These are phyloP conservation scores for Lonchura striata DNA, from an alignment of 2,113 vertebrate species.

Conservation along the genomic window DNA sequence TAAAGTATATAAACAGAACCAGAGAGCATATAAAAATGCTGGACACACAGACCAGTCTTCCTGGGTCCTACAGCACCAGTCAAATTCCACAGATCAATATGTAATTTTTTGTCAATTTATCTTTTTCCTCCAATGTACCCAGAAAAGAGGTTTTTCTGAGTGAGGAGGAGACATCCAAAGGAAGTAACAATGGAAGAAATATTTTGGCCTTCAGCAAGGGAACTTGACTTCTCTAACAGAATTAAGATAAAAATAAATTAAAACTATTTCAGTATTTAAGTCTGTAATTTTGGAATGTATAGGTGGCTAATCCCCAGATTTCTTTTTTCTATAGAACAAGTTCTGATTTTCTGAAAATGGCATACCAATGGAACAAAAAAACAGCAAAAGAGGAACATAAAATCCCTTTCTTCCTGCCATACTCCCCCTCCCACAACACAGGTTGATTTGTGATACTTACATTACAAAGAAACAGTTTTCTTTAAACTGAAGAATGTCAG, in stretches of 20 bases:
- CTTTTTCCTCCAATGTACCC: no score
- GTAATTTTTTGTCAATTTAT: not conserved
- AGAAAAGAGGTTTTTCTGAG: not conserved
- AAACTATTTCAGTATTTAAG: not conserved
- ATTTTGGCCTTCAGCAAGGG: not conserved
- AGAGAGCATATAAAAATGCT: not conserved
- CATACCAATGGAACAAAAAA: not conserved
- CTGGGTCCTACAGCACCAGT: fast-evolving
- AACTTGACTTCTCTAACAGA: not conserved
- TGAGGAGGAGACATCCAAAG: not conserved
- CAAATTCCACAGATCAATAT: not conserved
- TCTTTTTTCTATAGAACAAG: not conserved
- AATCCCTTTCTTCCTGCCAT: not conserved
- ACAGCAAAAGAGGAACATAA: not conserved
- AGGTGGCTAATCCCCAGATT: fast-evolving
- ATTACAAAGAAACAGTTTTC: not conserved
- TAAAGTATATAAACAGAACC: not conserved
- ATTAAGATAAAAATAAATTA: not conserved
- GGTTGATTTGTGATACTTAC: not conserved
- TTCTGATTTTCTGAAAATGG: not conserved
- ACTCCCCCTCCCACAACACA: fast-evolving
- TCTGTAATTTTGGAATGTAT: not conserved
- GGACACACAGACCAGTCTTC: fast-evolving
- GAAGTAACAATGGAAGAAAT: not conserved
- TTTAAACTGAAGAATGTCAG: not conserved